Conservation (phyloP, 2,888 invertebrate genomes). For the Pterobdella sp. region DNA sequence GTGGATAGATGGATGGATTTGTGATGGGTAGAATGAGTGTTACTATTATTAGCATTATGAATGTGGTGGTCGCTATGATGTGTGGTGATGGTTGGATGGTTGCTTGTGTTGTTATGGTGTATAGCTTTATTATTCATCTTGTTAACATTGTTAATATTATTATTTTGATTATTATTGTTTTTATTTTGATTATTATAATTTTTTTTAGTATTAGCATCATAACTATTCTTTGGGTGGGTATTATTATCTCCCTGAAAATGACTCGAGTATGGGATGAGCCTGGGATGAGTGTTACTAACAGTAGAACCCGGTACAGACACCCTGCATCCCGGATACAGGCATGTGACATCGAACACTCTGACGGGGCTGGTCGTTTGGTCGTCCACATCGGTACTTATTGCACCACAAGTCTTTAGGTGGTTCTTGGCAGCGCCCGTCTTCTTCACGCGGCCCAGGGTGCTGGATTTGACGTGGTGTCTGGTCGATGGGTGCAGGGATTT, state of each 20-base stretch:
- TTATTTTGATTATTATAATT: background rate
- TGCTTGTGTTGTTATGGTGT: background rate
- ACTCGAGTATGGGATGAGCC: background rate
- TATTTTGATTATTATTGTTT: background rate
- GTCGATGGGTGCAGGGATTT: background rate
- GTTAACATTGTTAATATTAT: background rate
- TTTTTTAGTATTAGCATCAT: background rate
- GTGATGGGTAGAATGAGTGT: too few relatives aligned
- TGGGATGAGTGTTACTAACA: background rate
- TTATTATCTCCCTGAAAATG: too few relatives aligned
- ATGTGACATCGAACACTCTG: background rate
- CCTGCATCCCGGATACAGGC: background rate
- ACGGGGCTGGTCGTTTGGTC: conserved; percentile 2
- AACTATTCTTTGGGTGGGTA: background rate
- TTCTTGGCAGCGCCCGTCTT: background rate
- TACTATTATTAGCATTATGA: too few relatives aligned
- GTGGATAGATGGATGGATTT: too few relatives aligned
- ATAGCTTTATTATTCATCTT: background rate
- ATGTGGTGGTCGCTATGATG: too few relatives aligned
- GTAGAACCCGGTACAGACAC: too few relatives aligned
- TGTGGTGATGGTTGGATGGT: too few relatives aligned
- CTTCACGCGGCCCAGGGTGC: background rate
- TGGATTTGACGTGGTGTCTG: background rate
- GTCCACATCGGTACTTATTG: background rate
- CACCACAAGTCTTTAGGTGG: background rate